A percentile compares a stretch with the other conserved stretches of the same genome.
phyloP scores from a whole-genome alignment of 2,797 vertebrate genomes.

The Gymnoscopelus braueri region DNA sequence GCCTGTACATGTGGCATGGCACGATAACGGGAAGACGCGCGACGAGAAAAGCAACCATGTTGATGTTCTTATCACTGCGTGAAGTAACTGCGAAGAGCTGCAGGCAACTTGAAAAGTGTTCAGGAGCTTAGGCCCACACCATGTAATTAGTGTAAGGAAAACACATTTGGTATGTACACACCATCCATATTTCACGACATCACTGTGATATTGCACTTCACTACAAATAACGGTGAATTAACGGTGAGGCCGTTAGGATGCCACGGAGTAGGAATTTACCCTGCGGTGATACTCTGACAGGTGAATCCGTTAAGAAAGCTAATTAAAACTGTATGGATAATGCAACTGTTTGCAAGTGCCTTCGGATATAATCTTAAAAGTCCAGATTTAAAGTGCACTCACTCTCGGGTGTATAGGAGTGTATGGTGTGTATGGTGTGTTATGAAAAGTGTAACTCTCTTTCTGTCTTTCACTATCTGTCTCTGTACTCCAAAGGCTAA shows the following conservation, averaged over 20 bases:
- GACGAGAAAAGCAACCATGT: conserved; percentile 3
- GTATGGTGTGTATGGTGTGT: background rate
- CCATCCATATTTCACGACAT: conserved; percentile 39
- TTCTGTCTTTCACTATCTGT: background rate
- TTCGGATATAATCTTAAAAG: background rate
- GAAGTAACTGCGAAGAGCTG: conserved; percentile 26
- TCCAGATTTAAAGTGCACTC: background rate
- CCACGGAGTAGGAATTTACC: background rate
- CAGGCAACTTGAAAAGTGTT: conserved; percentile 30
- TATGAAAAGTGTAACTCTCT: background rate
- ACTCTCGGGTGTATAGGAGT: background rate
- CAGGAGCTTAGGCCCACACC: background rate
- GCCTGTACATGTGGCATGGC: conserved; percentile 26
- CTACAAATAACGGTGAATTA: conserved; percentile 15
- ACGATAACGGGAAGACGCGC: conserved; percentile 43
- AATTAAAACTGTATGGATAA: conserved; percentile 30
- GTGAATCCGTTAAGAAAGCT: conserved; percentile 24
- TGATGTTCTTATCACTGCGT: conserved; percentile 34
- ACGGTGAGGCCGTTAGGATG: conserved; percentile 11
- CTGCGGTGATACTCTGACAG: conserved; percentile 30
- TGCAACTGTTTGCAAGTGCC: background rate
- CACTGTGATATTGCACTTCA: conserved; percentile 13
- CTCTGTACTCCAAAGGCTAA: background rate
- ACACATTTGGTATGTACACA: conserved; percentile 42
- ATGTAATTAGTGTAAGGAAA: conserved; percentile 50